Conservation (phyloP, 1,140 invertebrate species). For the Papilio polytes region DNA sequence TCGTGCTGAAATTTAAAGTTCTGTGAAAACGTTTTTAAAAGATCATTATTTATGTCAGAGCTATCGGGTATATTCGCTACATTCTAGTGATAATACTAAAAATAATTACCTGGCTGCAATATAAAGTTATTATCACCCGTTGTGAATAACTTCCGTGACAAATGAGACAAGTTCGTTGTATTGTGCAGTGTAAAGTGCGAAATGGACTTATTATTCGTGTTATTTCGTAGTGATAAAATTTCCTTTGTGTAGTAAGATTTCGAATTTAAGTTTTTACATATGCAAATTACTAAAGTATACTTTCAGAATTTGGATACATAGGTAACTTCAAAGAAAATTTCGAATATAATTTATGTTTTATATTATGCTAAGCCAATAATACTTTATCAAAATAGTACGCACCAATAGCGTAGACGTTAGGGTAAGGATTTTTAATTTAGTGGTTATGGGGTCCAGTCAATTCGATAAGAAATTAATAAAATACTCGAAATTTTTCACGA, state of each 20-base stretch:
- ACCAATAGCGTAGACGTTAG: too few relatives aligned
- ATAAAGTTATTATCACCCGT: conserved; percentile 71
- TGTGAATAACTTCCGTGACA: conserved; percentile 66
- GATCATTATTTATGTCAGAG: not conserved
- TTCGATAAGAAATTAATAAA: not conserved
- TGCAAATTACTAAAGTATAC: not conserved
- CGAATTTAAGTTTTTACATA: conserved; percentile 3
- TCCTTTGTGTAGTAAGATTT: conserved; percentile 27
- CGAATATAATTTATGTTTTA: too few relatives aligned
- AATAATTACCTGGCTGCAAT: conserved; percentile 55
- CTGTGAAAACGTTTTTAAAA: not conserved
- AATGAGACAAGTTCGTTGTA: conserved; percentile 67
- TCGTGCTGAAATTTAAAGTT: too few relatives aligned
- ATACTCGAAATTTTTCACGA: not conserved
- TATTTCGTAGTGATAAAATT: conserved; percentile 33
- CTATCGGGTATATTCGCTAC: not conserved
- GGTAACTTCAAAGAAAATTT: too few relatives aligned
- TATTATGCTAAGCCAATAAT: too few relatives aligned
- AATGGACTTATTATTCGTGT: conserved; percentile 40
- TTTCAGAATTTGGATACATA: too few relatives aligned
- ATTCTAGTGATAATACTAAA: conserved; percentile 9
- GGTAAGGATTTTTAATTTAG: too few relatives aligned
- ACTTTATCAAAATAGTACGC: too few relatives aligned
- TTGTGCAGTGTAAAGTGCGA: conserved; percentile 59
- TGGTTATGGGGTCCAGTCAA: too few relatives aligned